A percentile compares a stretch with the other conserved stretches of the same genome.
phyloP scores from a whole-genome alignment of 53 echinoderm and acorn worm genomes.

The Paelopatides confundens region DNA sequence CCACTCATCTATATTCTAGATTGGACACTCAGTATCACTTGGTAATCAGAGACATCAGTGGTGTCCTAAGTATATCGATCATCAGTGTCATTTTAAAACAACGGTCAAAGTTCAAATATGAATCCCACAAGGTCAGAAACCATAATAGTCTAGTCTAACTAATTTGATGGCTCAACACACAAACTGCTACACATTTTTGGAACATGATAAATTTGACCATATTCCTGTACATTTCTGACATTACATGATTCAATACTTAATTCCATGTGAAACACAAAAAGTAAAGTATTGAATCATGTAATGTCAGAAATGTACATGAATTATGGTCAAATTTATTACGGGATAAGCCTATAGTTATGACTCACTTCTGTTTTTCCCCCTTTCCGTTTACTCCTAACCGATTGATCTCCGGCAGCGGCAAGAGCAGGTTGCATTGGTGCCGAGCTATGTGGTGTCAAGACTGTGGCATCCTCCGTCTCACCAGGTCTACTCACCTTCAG shows the following conservation, averaged over 20 bases:
- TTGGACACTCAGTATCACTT: background rate
- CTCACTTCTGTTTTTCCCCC: conserved; percentile 67
- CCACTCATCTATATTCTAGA: background rate
- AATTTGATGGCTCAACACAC: too few relatives aligned
- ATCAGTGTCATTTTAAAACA: background rate
- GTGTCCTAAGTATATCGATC: conserved; percentile 2
- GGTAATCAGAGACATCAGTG: conserved; percentile 22
- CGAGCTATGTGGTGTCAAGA: conserved; percentile 77
- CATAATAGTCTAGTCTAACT: too few relatives aligned
- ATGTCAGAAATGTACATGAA: too few relatives aligned
- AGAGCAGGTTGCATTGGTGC: conserved; percentile 65
- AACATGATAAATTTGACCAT: too few relatives aligned
- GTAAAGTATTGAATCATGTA: too few relatives aligned
- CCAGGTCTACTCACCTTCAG: conserved; percentile 78
- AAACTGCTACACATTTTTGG: too few relatives aligned
- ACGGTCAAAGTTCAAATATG: too few relatives aligned
- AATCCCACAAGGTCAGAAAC: too few relatives aligned
- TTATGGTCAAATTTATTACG: too few relatives aligned
- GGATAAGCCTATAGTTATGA: background rate
- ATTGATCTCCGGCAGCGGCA: conserved; percentile 36
- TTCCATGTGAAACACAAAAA: too few relatives aligned
- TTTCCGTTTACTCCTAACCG: conserved; percentile 76
- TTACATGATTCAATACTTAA: too few relatives aligned
- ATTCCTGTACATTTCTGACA: too few relatives aligned
- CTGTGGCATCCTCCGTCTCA: conserved; percentile 71